These are phyloP conservation scores for Octopus sinensis DNA, from an alignment of 1,140 invertebrate genomes.

Conservation along the genomic window DNA sequence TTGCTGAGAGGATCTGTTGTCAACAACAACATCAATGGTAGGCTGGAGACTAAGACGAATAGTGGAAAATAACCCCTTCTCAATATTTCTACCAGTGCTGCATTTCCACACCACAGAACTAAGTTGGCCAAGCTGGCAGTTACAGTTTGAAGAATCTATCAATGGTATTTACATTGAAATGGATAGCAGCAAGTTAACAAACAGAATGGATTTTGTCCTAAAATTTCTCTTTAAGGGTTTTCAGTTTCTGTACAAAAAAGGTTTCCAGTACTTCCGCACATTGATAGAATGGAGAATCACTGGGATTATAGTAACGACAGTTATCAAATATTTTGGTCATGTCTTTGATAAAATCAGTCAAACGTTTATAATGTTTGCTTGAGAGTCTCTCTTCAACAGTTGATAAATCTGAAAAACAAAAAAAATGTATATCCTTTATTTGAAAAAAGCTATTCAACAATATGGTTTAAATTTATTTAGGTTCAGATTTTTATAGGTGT, in stretches of 20 bases:
- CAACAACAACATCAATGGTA: neutral
- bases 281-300: constrained; percentile 90
- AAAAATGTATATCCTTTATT: constrained; percentile 11
- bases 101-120: constrained; percentile 4
- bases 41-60: neutral
- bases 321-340: constrained; percentile 98
- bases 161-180: constrained; percentile 14
- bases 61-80: neutral
- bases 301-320: constrained; percentile 93
- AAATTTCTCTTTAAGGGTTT: constrained; percentile 52
- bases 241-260: constrained; percentile 78
- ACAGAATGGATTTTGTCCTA: constrained; percentile 10
- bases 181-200: neutral
- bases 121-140: constrained; percentile 12
- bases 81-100: constrained; percentile 10
- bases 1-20: neutral
- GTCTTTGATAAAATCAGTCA: constrained; percentile 93
- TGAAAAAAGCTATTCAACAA: too few relatives aligned
- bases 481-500: too few relatives aligned
- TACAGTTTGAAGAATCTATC: neutral
- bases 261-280: constrained; percentile 91
- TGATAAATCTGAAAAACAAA: constrained; percentile 77
- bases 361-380: constrained; percentile 76
- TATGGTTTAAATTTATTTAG: too few relatives aligned
- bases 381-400: constrained; percentile 87